Evolutionary conservation across 2,888 invertebrate species (phyloP).

Genomic region (Biston stratarius): DNA sequence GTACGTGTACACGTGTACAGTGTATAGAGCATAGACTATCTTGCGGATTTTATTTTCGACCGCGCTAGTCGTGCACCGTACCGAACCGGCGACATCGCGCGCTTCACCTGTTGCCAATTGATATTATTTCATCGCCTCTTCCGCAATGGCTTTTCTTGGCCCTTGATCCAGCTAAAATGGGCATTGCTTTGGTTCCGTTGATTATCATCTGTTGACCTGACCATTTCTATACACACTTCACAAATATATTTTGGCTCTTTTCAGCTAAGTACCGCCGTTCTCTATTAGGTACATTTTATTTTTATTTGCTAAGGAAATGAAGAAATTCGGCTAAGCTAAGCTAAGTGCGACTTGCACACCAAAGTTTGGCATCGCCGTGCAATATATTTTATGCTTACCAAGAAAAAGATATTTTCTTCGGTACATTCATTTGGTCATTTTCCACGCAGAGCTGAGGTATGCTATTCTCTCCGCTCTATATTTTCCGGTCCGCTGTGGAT

Average conservation of each 20-base stretch:
- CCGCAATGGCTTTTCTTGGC: constrained; percentile 42
- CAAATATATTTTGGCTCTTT: too few species aligned
- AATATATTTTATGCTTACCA: too few species aligned
- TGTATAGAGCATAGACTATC: constrained; percentile 40
- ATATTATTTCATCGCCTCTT: constrained; percentile 38
- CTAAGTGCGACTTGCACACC: not conserved
- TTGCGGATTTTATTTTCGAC: constrained; percentile 63
- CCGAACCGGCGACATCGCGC: constrained; percentile 21
- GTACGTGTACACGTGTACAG: not conserved
- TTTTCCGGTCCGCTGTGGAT: too few species aligned
- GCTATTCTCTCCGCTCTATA: too few species aligned
- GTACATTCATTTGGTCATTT: too few species aligned
- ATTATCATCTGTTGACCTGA: not conserved
- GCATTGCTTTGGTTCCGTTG: constrained; percentile 30
- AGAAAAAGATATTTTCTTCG: too few species aligned
- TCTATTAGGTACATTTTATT: too few species aligned
- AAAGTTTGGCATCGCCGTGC: too few species aligned
- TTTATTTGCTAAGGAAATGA: too few species aligned
- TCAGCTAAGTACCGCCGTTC: too few species aligned
- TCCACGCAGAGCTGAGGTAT: too few species aligned
- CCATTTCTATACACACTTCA: not conserved
- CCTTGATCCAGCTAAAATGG: constrained; percentile 24
- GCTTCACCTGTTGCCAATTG: constrained; percentile 47
- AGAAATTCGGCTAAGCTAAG: too few species aligned
- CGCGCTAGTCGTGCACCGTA: constrained; percentile 38